phyloP scores from a whole-genome alignment of 2,888 invertebrate genomes.

The Drosophila longiperda region DNA sequence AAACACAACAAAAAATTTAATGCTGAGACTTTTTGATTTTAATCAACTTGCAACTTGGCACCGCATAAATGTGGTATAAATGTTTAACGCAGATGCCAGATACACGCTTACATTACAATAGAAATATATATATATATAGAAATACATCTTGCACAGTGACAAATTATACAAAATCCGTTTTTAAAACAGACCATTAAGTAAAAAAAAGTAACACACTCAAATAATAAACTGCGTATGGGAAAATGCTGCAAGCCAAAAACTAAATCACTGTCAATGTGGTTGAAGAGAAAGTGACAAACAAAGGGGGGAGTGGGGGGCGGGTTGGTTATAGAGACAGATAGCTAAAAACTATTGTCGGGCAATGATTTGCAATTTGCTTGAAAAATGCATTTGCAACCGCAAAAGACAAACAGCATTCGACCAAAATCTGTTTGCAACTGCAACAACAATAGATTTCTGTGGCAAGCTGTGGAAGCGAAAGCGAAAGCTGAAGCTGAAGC shows the following conservation, averaged over 20 bases:
- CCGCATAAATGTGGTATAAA: slow-evolving; percentile 37
- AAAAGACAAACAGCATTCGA: slow-evolving; percentile 68
- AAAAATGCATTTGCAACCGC: slow-evolving; percentile 81
- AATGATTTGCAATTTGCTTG: slow-evolving; percentile 82
- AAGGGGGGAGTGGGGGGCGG: not conserved
- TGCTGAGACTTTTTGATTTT: not conserved
- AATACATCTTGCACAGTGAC: slow-evolving; percentile 10
- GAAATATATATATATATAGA: not conserved
- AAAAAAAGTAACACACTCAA: slow-evolving; percentile 33
- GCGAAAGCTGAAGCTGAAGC: slow-evolving; percentile 35
- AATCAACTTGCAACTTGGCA: slow-evolving; percentile 12
- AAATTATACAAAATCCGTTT: slow-evolving; percentile 53
- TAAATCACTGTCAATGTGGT: slow-evolving; percentile 79
- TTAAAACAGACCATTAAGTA: slow-evolving; percentile 44
- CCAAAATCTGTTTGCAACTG: slow-evolving; percentile 27
- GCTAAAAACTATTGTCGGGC: slow-evolving; percentile 75
- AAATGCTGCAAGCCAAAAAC: slow-evolving; percentile 67
- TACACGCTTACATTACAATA: not conserved
- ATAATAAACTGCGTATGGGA: slow-evolving; percentile 68
- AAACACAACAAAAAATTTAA: not conserved
- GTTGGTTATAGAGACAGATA: slow-evolving; percentile 3
- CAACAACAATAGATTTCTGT: slow-evolving; percentile 15
- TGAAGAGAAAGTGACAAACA: slow-evolving; percentile 2
- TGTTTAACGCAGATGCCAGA: slow-evolving; percentile 5
- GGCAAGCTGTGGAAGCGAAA: slow-evolving; percentile 43